These are phyloP conservation scores for Bombus waltoni DNA, from an alignment of 1,140 invertebrate genomes.

Conservation along the genomic window DNA sequence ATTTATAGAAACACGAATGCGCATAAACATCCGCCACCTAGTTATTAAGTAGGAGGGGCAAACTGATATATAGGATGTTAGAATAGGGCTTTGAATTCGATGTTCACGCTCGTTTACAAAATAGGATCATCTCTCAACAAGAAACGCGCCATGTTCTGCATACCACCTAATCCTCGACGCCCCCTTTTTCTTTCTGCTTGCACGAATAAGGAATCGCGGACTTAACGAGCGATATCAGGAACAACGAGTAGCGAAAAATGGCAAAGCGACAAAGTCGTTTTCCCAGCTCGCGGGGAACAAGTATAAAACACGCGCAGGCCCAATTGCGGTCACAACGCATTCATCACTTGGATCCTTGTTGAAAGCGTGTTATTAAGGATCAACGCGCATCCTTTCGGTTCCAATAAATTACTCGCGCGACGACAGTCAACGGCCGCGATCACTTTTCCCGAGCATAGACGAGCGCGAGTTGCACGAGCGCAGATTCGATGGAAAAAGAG, in stretches of 20 bases:
- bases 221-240: background rate
- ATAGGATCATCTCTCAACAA: background rate
- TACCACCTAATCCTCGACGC: background rate
- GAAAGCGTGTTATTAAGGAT: slow-evolving; percentile 31
- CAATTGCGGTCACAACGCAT: slow-evolving; percentile 19
- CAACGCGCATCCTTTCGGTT: slow-evolving; percentile 8
- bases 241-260: background rate
- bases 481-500: background rate
- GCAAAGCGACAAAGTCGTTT: background rate
- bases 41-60: background rate
- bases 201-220: background rate
- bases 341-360: background rate
- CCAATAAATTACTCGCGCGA: slow-evolving; percentile 20
- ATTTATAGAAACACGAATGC: background rate
- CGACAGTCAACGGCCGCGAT: slow-evolving; percentile 8
- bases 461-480: background rate
- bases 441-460: background rate
- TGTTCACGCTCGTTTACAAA: background rate
- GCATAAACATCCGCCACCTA: background rate
- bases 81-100: background rate
- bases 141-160: background rate
- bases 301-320: background rate
- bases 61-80: background rate
- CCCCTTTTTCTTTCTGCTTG: background rate
- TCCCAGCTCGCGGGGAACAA: slow-evolving; percentile 7